Evolutionary conservation across 1,140 invertebrate genomes (phyloP).

Genomic region (Idris sp.): DNA sequence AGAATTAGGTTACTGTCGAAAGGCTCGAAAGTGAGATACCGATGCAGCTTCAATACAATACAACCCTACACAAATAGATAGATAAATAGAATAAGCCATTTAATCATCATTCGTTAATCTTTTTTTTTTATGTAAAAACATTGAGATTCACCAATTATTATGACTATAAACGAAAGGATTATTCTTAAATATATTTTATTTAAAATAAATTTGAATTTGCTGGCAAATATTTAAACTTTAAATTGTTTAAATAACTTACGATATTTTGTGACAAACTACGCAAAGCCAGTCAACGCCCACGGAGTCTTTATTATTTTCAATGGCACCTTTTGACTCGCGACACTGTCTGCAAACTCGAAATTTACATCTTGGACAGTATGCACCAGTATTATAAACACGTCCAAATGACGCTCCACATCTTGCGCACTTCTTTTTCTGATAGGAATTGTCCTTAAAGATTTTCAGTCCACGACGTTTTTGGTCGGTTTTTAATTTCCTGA

Average conservation of each 20-base stretch:
- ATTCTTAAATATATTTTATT: no score
- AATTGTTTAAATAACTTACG: no score
- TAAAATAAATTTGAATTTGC: no score
- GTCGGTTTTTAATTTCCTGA: constrained; percentile 83
- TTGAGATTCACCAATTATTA: no score
- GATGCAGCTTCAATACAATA: constrained; percentile 26
- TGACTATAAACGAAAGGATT: no score
- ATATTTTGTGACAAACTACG: constrained; percentile 85
- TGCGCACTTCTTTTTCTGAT: constrained; percentile 82
- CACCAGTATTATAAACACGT: constrained; percentile 86
- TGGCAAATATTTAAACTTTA: no score
- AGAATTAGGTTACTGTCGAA: constrained; percentile 60
- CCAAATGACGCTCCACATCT: constrained; percentile 85
- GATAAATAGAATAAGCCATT: background rate
- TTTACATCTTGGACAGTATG: constrained; percentile 83
- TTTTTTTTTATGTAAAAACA: no score
- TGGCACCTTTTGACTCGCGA: constrained; percentile 79
- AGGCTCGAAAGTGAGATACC: constrained; percentile 54
- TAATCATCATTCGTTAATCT: no score
- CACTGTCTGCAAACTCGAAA: constrained; percentile 86
- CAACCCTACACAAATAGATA: background rate
- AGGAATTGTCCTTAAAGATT: constrained; percentile 71
- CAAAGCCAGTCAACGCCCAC: constrained; percentile 85
- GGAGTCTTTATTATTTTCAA: constrained; percentile 71
- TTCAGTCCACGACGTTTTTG: constrained; percentile 81